Evolutionary conservation across 2,113 vertebrate species (phyloP), one percentile per base, ranked within the genome.

Genomic region (Pipra filicauda): DNA sequence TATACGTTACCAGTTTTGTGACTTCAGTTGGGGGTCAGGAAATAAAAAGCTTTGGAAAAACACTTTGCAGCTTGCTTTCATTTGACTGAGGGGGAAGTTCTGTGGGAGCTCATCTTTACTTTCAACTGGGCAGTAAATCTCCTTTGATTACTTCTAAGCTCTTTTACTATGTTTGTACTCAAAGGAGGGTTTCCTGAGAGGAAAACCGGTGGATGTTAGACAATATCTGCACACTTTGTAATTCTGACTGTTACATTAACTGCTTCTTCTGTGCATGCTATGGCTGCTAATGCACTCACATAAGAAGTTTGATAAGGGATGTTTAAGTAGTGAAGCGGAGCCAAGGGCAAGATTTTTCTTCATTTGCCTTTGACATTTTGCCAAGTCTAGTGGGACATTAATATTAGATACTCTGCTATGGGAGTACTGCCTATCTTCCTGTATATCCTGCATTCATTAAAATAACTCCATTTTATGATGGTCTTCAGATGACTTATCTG

Each of bases 331-430:
- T 72, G n/a, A 85, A 88, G 67, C 75, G 35, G 41, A 75, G 14
- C 39, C 57, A 67, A 78, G 44, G 58, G 70, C 54, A 88, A 88
- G 69, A 61, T 76, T 79, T 66, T 91, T 85, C 52, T 82, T 91
- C 15, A 44, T 94, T 91, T 93, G 41, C 54, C 19, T 90, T 89
- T 94, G 88, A 79, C 71, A 49, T 93, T 93, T 90, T 62, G 79
- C 24, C 15, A 41, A 65, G n/a, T 85, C 48, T 95, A 72, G 54
- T 51, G 52, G 49, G 43, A 75, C n/a, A 28, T 89, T 82, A 69
- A 79, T 93, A 58, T 82, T 88, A 82, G 61, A 69, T 91, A 41
- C n/a, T 57, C 39, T 72, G 8, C 46, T 85, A 27, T 23, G 41
- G 49, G 37, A 90, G 26, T 72, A 35, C 41, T 93, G 66, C 78